Evolutionary conservation across 2,113 vertebrate genomes (phyloP).

Genomic region (Pollimyrus isidori): DNA sequence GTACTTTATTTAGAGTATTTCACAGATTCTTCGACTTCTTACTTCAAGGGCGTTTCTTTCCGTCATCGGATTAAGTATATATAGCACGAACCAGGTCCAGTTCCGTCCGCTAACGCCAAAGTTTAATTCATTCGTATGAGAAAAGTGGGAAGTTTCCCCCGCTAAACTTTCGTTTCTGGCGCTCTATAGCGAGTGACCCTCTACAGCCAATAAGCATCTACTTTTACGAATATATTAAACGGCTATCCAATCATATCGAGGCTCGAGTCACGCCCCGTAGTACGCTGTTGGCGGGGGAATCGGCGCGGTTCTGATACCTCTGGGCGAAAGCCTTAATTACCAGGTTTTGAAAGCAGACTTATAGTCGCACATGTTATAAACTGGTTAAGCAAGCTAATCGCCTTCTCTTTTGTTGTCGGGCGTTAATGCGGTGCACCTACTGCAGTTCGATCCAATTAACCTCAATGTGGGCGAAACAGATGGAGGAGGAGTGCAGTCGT

Average conservation of each 20-base stretch:
- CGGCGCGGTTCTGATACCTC: constrained; percentile 3
- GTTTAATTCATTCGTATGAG: not conserved
- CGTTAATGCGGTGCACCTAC: not conserved
- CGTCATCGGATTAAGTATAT: not conserved
- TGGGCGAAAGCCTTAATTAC: not conserved
- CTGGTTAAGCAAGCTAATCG: constrained; percentile 12
- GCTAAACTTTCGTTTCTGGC: constrained; percentile 19
- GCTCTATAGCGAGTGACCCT: not conserved
- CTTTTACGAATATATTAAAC: not conserved
- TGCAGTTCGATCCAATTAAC: constrained; percentile 18
- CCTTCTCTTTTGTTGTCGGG: constrained; percentile 7
- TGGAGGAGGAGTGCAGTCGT: constrained; percentile 7
- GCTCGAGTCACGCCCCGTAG: not conserved
- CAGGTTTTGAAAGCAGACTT: not conserved
- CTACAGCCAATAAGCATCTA: not conserved
- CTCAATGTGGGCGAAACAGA: constrained; percentile 13
- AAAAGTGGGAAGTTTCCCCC: not conserved
- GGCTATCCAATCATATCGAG: not conserved
- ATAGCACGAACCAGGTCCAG: not conserved
- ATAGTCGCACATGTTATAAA: not conserved
- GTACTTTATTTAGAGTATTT: not conserved
- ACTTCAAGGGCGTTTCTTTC: not conserved
- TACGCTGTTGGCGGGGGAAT: constrained; percentile 14
- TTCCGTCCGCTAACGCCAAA: not conserved
- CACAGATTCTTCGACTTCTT: not conserved